Conservation (phyloP, 2,797 vertebrate genomes). For the Selene dorsalis region DNA sequence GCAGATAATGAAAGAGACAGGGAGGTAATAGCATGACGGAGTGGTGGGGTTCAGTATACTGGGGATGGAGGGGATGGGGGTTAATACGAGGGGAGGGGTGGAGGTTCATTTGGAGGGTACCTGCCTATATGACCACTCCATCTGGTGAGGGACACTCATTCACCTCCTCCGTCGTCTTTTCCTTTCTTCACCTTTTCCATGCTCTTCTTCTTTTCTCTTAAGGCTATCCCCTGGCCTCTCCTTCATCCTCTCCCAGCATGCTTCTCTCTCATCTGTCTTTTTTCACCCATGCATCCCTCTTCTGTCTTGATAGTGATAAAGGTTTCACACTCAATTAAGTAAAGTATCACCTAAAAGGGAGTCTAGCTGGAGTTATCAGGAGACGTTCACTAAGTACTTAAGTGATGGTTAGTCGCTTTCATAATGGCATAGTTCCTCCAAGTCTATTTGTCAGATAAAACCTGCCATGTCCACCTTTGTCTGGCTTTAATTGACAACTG, state of each 20-base stretch:
- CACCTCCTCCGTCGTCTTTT: conserved; percentile 53
- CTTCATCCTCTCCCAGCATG: conserved; percentile 68
- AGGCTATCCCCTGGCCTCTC: conserved; percentile 73
- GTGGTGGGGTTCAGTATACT: conserved; percentile 85
- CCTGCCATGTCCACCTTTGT: conserved; percentile 53
- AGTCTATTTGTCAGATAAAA: conserved; percentile 72
- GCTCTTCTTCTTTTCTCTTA: conserved; percentile 48
- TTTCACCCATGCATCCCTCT: conserved; percentile 61
- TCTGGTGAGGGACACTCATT: conserved; percentile 73
- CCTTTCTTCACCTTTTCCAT: conserved; percentile 64
- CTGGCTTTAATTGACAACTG: conserved; percentile 62
- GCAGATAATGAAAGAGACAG: conserved; percentile 90
- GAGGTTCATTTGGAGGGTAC: conserved; percentile 89
- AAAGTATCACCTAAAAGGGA: conserved; percentile 81
- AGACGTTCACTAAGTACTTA: conserved; percentile 77
- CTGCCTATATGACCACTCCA: conserved; percentile 80
- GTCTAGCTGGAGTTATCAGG: conserved; percentile 72
- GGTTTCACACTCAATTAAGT: conserved; percentile 81
- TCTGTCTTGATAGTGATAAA: conserved; percentile 75
- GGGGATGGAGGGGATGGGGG: conserved; percentile 77
- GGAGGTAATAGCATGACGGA: conserved; percentile 88
- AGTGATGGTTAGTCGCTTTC: conserved; percentile 74
- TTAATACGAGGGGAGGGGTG: conserved; percentile 82
- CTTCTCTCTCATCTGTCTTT: conserved; percentile 41
- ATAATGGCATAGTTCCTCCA: conserved; percentile 66